These are phyloP conservation scores for Fragum sueziense DNA, from an alignment of 2,888 invertebrate genomes.

Conservation along the genomic window DNA sequence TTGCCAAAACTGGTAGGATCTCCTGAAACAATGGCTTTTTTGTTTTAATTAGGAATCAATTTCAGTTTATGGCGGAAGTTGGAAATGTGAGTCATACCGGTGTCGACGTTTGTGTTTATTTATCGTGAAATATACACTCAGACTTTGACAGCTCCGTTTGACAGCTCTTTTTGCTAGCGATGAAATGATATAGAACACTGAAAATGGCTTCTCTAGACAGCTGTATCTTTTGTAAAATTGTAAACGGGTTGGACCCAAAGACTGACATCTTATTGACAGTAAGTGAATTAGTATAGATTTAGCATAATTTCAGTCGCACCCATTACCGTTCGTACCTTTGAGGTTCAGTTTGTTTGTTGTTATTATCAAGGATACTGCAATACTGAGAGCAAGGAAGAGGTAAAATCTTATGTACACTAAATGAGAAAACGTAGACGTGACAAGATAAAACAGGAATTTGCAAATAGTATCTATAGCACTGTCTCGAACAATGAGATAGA, in stretches of 20 bases:
- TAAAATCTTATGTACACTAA: too few relatives aligned
- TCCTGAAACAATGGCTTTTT: background rate
- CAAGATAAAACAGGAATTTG: too few relatives aligned
- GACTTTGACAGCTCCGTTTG: background rate
- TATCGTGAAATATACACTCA: background rate
- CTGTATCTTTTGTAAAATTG: constrained; percentile 54
- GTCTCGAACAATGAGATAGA: too few relatives aligned
- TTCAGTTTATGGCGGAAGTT: constrained; percentile 1
- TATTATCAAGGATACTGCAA: too few relatives aligned
- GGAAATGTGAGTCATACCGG: background rate
- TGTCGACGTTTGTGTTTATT: background rate
- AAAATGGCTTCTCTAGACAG: constrained; percentile 25
- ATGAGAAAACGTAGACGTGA: too few relatives aligned
- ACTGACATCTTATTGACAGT: constrained; percentile 40
- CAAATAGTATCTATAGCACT: too few relatives aligned
- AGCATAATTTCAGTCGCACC: background rate
- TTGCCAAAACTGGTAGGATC: too few relatives aligned
- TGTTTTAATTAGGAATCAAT: background rate
- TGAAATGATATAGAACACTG: background rate
- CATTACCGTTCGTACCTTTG: background rate
- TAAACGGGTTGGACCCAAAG: constrained; percentile 38
- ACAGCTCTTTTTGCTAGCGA: background rate
- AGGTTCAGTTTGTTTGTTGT: too few relatives aligned
- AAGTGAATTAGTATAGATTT: background rate
- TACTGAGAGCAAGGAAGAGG: too few relatives aligned